Evolutionary conservation across 2,888 invertebrate species (phyloP).

Genomic region (Agriopis aurantiaria): DNA sequence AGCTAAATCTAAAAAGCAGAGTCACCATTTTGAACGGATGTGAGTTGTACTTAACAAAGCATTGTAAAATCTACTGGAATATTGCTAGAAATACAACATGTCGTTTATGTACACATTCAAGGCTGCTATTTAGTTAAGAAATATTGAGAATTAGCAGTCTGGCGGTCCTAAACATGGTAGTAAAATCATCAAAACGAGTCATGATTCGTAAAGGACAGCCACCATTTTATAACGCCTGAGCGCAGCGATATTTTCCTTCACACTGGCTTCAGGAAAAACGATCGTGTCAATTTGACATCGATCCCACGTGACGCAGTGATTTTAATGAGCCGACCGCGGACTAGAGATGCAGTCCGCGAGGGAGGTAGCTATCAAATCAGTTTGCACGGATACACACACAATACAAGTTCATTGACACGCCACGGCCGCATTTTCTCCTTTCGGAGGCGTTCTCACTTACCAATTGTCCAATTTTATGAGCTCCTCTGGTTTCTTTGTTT

Average conservation of each 20-base stretch:
- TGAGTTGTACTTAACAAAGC: constrained; percentile 81
- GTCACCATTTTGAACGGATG: constrained; percentile 90
- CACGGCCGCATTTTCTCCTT: constrained; percentile 87
- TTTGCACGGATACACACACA: constrained; percentile 87
- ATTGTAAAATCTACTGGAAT: constrained; percentile 66
- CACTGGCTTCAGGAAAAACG: constrained; percentile 85
- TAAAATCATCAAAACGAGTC: constrained; percentile 74
- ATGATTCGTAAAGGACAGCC: constrained; percentile 79
- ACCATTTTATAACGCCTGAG: constrained; percentile 87
- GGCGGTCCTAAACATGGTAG: constrained; percentile 62
- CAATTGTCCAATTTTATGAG: constrained; percentile 97
- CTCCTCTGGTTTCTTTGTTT: constrained; percentile 97
- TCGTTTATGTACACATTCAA: constrained; percentile 53
- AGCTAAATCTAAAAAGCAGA: constrained; percentile 71
- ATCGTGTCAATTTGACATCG: constrained; percentile 89
- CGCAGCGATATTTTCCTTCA: constrained; percentile 83
- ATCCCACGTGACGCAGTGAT: constrained; percentile 91
- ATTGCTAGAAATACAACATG: constrained; percentile 62
- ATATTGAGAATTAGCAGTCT: constrained; percentile 53
- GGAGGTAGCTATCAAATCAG: constrained; percentile 88
- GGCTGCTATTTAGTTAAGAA: constrained; percentile 60
- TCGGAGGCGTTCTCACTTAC: constrained; percentile 90
- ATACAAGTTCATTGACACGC: constrained; percentile 88
- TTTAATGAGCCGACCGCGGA: constrained; percentile 89
- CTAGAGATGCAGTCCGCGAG: constrained; percentile 88